A percentile compares a stretch with the other conserved stretches of the same genome.
Conservation (phyloP, 1,140 invertebrate species). For the Hesperophylax magnus region DNA sequence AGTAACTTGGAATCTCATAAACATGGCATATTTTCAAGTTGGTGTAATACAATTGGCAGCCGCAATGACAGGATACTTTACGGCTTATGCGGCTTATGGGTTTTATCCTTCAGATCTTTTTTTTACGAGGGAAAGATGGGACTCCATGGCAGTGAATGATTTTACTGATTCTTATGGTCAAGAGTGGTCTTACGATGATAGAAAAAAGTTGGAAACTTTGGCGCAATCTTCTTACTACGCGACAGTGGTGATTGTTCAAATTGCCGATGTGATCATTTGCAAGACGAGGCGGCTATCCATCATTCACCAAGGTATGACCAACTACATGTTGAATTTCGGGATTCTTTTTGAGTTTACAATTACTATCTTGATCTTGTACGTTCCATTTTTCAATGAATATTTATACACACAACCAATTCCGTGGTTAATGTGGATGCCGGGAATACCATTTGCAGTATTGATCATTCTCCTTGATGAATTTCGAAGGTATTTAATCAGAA, state of each 20-base stretch:
- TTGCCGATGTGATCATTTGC: conserved; percentile 86
- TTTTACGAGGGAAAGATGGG: conserved; percentile 80
- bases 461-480: conserved; percentile 85
- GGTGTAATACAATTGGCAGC: conserved; percentile 90
- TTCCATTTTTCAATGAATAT: conserved; percentile 78
- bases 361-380: conserved; percentile 78
- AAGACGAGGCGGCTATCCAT: conserved; percentile 85
- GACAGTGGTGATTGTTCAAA: conserved; percentile 84
- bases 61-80: conserved; percentile 90
- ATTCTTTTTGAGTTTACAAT: conserved; percentile 78
- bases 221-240: conserved; percentile 89
- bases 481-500: conserved; percentile 80
- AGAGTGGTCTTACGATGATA: conserved; percentile 78
- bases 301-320: conserved; percentile 84
- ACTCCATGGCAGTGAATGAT: conserved; percentile 77
- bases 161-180: conserved; percentile 86
- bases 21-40: conserved; percentile 87
- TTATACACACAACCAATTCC: conserved; percentile 70
- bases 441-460: conserved; percentile 80
- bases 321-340: conserved; percentile 80
- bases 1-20: conserved; percentile 82
- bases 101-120: conserved; percentile 80
- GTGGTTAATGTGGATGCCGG: conserved; percentile 82
- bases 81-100: conserved; percentile 89
- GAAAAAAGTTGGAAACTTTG: conserved; percentile 81